Percentiles rank a stretch among this genome's conserved stretches.
Conservation (phyloP, 2,888 invertebrate genomes). For the Venusia cambrica region DNA sequence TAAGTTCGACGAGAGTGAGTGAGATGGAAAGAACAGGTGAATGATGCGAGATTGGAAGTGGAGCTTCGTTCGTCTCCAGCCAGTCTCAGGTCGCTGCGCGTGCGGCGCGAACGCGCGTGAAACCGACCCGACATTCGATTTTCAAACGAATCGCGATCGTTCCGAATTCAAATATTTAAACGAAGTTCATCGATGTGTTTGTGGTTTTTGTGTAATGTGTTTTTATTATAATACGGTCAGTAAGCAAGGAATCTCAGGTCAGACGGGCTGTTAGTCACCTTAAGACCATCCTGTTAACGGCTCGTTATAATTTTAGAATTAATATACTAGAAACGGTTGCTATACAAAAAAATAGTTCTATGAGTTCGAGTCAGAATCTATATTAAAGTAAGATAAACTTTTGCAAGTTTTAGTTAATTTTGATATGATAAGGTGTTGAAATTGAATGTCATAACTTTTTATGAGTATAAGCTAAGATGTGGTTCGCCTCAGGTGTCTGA, state of each 20-base stretch:
- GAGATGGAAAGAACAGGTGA: slow-evolving; percentile 49
- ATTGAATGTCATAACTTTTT: too few species aligned
- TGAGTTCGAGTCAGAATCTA: slow-evolving; percentile 1
- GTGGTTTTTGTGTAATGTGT: slow-evolving; percentile 45
- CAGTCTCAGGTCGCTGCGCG: slow-evolving; percentile 72
- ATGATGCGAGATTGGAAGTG: slow-evolving; percentile 49
- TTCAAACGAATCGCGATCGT: slow-evolving; percentile 52
- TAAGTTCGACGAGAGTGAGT: slow-evolving; percentile 42
- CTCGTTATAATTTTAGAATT: slow-evolving; percentile 24
- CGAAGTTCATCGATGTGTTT: slow-evolving; percentile 65
- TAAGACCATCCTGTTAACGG: slow-evolving; percentile 39
- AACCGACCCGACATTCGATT: slow-evolving; percentile 40
- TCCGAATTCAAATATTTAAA: slow-evolving; percentile 48
- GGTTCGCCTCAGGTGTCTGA: too few species aligned
- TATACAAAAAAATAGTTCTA: slow-evolving; percentile 8
- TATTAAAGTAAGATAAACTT: too few species aligned
- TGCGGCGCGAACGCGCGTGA: slow-evolving; percentile 59
- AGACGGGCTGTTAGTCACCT: slow-evolving; percentile 38
- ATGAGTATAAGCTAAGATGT: too few species aligned
- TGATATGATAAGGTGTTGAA: too few species aligned
- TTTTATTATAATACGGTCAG: slow-evolving; percentile 29
- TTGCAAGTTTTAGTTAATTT: too few species aligned
- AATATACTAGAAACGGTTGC: slow-evolving; percentile 18
- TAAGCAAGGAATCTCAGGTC: slow-evolving; percentile 30
- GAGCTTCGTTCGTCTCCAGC: slow-evolving; percentile 59